Conservation (phyloP, 2,113 vertebrate species). For the Prionailurus bengalensis region DNA sequence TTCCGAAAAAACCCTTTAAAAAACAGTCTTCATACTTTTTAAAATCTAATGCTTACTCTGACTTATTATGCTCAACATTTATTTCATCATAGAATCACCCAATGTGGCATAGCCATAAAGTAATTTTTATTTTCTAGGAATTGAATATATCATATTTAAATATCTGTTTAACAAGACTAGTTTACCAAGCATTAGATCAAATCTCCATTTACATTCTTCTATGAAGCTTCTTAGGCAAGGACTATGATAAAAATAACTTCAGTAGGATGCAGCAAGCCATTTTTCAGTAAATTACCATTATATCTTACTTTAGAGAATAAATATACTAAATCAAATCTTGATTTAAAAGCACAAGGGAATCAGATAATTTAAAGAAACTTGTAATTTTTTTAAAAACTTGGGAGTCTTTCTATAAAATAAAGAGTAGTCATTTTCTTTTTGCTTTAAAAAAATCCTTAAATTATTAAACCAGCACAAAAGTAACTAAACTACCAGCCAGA, state of each 20-base stretch:
- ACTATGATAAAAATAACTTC: constrained; percentile 36
- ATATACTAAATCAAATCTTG: background rate
- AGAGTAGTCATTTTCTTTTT: background rate
- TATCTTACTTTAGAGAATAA: background rate
- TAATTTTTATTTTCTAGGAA: constrained; percentile 27
- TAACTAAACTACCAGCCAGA: background rate
- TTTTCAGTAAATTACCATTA: background rate
- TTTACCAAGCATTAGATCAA: constrained; percentile 37
- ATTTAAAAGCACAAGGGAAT: background rate
- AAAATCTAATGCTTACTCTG: constrained; percentile 30
- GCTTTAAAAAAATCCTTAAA: background rate
- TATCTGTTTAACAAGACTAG: background rate
- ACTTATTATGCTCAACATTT: background rate
- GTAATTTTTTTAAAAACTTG: background rate
- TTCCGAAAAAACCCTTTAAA: background rate
- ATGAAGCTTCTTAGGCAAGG: background rate
- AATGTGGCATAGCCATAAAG: background rate
- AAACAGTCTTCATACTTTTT: background rate
- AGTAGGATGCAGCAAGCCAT: background rate
- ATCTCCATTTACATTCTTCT: background rate
- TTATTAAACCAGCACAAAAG: background rate
- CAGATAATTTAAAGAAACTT: constrained; percentile 1
- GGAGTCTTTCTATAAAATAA: background rate
- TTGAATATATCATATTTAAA: background rate
- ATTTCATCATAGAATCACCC: background rate